Conservation (phyloP, 2,797 vertebrate species). For the Neosilurus hyrtlii region DNA sequence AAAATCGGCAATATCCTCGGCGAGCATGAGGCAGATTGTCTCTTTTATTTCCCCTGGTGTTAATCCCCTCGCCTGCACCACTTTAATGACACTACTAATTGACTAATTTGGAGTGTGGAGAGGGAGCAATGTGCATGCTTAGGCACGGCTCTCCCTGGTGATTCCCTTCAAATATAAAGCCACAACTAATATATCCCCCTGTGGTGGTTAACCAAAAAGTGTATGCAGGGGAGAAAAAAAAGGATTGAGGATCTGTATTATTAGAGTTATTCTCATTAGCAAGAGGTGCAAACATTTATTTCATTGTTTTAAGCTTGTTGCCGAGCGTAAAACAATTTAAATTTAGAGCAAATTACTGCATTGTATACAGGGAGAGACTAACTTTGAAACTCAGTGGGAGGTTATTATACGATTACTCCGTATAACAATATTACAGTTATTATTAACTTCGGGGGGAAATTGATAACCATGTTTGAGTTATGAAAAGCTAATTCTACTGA, state of each 20-base stretch:
- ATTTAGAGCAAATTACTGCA: not conserved
- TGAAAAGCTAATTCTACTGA: constrained; percentile 17
- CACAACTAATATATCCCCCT: constrained; percentile 54
- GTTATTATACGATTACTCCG: not conserved
- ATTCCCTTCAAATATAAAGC: constrained; percentile 52
- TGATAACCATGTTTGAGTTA: constrained; percentile 1
- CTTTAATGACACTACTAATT: constrained; percentile 61
- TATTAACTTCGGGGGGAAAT: not conserved
- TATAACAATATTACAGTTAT: not conserved
- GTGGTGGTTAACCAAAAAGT: constrained; percentile 48
- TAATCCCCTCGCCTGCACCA: constrained; percentile 52
- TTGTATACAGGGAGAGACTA: no score
- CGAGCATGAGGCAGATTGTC: constrained; percentile 53
- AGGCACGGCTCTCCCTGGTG: constrained; percentile 45
- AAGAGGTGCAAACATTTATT: constrained; percentile 27
- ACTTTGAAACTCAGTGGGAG: not conserved
- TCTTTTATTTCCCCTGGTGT: constrained; percentile 60
- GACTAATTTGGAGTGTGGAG: constrained; percentile 57
- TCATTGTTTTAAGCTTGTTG: constrained; percentile 37
- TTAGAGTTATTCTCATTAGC: constrained; percentile 44
- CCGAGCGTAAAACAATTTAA: not conserved
- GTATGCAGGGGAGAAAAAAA: constrained; percentile 45
- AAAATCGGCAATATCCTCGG: constrained; percentile 58
- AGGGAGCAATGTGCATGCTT: constrained; percentile 48
- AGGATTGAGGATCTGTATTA: constrained; percentile 44